Percentiles rank a stretch among this genome's conserved stretches.
phyloP scores from a whole-genome alignment of 2,797 vertebrate genomes.

The Babyrousa celebensis region DNA sequence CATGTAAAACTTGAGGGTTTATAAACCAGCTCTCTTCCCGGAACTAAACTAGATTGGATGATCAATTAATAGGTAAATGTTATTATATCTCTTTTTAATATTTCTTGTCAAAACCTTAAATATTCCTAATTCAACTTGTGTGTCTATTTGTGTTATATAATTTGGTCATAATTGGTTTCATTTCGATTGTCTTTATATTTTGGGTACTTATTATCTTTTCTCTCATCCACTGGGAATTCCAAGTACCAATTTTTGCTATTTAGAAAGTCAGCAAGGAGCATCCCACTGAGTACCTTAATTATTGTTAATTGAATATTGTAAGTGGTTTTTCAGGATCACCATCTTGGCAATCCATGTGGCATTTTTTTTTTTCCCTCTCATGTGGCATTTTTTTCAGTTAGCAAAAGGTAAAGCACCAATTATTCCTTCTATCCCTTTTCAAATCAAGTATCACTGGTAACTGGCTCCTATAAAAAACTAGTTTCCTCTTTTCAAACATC shows the following conservation, averaged over 20 bases:
- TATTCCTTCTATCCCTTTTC: conserved; percentile 12
- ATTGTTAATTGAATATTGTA: conserved; percentile 89
- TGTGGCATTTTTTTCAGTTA: background rate
- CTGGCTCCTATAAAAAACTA: background rate
- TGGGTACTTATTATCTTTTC: conserved; percentile 86
- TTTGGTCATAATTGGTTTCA: conserved; percentile 87
- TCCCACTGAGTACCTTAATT: conserved; percentile 88
- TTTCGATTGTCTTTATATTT: conserved; percentile 86
- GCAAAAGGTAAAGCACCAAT: conserved; percentile 63
- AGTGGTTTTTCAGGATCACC: conserved; percentile 83
- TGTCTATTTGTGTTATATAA: conserved; percentile 86
- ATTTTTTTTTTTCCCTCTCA: conserved; percentile 43
- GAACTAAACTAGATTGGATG: conserved; percentile 83
- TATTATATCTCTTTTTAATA: conserved; percentile 87
- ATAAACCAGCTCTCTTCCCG: conserved; percentile 73
- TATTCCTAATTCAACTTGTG: conserved; percentile 83
- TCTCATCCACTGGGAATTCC: conserved; percentile 82
- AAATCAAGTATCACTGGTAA: conserved; percentile 7
- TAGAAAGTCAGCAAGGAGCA: conserved; percentile 85
- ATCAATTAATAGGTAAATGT: conserved; percentile 86
- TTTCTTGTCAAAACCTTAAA: conserved; percentile 84
- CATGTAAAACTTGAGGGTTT: conserved; percentile 73
- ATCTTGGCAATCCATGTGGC: conserved; percentile 68
- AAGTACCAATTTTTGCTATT: conserved; percentile 86
- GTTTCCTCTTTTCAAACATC: conserved; percentile 36